phyloP scores from a whole-genome alignment of 2,113 vertebrate species.

The Strix aluco region DNA sequence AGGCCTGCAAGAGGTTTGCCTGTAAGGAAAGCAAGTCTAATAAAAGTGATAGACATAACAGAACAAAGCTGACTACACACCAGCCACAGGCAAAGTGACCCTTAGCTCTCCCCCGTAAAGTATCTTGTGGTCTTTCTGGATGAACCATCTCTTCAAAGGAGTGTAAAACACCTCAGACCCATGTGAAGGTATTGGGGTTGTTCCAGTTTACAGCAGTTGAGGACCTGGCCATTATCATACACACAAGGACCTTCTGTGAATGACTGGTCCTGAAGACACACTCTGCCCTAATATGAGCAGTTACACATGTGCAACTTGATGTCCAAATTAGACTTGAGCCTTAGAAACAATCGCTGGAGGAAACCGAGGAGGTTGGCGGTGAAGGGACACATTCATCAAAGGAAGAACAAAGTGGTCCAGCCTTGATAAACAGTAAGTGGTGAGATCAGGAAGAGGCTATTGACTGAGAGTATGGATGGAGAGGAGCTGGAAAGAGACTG shows the following conservation, averaged over 20 bases:
- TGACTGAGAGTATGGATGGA: not conserved
- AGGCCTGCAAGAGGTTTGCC: not conserved
- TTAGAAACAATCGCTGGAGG: not conserved
- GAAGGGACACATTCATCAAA: not conserved
- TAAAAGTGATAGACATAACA: slow-evolving; percentile 38
- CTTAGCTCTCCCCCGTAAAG: not conserved
- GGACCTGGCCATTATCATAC: not conserved
- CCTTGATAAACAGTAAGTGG: not conserved
- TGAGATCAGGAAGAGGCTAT: not conserved
- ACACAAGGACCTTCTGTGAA: not conserved
- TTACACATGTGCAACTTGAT: not conserved
- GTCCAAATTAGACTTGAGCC: not conserved
- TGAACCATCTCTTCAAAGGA: not conserved
- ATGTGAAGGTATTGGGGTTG: not conserved
- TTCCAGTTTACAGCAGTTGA: not conserved
- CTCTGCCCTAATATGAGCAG: not conserved
- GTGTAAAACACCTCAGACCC: not conserved
- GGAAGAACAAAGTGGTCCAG: not conserved
- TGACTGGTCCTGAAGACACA: not conserved
- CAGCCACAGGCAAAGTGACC: not conserved
- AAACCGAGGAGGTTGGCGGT: not conserved
- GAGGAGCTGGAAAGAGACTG: not conserved
- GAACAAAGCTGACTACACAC: not conserved
- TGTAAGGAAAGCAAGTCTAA: slow-evolving; percentile 3
- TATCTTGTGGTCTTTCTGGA: not conserved